Conservation (phyloP, 2,113 vertebrate genomes). For the Petaurus breviceps region DNA sequence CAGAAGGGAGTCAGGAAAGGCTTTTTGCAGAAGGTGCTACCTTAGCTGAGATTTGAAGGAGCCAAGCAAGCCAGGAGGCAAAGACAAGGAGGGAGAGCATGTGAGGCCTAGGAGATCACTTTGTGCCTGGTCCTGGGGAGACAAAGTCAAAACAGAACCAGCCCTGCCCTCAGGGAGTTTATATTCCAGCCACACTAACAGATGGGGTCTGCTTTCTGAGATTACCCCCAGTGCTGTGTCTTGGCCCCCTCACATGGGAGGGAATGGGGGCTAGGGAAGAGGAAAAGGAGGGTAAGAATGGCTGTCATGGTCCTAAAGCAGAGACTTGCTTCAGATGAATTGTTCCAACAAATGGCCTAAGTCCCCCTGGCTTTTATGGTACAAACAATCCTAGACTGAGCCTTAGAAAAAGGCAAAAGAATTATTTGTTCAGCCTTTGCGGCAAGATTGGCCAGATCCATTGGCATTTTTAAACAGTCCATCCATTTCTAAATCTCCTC, state of each 20-base stretch:
- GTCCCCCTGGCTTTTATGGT: neutral
- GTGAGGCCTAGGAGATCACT: neutral
- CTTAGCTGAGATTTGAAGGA: no score
- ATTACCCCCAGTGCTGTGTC: neutral
- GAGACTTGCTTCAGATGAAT: rapidly evolving
- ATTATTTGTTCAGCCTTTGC: neutral
- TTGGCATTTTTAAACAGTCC: slow-evolving; percentile 52
- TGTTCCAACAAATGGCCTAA: neutral
- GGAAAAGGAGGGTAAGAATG: neutral
- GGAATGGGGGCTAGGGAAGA: neutral
- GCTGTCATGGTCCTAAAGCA: neutral
- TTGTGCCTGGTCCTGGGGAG: neutral
- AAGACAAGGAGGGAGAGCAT: neutral
- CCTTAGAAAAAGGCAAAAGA: slow-evolving; percentile 27
- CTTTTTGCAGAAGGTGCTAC: no score
- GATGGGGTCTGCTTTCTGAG: neutral
- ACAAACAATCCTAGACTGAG: slow-evolving; percentile 63
- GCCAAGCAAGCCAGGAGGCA: no score
- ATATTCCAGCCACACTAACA: neutral
- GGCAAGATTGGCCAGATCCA: neutral
- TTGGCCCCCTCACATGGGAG: neutral
- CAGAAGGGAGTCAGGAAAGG: no score
- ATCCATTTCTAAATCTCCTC: slow-evolving; percentile 34
- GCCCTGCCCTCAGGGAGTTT: neutral
- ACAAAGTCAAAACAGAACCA: neutral